These are phyloP conservation scores for Anguilla megastoma DNA, from an alignment of 2,797 vertebrate genomes.

Conservation along the genomic window DNA sequence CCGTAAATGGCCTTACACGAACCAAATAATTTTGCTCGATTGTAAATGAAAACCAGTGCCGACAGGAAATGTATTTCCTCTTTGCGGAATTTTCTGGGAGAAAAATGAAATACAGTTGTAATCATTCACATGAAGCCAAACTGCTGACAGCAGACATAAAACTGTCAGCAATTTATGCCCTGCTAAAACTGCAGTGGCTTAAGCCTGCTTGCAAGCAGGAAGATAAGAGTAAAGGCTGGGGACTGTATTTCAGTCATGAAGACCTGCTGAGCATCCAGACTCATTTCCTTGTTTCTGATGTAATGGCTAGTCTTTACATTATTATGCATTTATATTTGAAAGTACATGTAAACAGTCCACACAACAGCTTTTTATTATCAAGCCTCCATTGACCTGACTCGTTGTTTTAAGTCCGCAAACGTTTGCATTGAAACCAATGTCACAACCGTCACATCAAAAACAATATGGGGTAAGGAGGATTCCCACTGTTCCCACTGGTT, in stretches of 20 bases:
- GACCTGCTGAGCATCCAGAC: constrained; percentile 6
- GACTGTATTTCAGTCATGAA: background rate
- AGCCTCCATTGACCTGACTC: background rate
- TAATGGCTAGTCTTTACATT: background rate
- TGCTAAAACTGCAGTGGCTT: constrained; percentile 18
- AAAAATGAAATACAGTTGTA: constrained; percentile 55
- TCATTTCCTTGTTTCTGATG: background rate
- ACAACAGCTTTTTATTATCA: background rate
- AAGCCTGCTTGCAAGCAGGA: background rate
- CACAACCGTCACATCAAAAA: background rate
- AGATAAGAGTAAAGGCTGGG: background rate
- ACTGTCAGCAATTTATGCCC: constrained; percentile 57
- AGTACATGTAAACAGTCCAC: background rate
- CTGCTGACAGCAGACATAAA: constrained; percentile 64
- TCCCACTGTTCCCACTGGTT: background rate
- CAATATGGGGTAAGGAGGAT: background rate
- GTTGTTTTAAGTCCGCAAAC: background rate
- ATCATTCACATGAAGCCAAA: constrained; percentile 58
- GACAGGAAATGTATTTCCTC: constrained; percentile 26
- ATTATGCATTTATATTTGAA: background rate
- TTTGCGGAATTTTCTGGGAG: constrained; percentile 20
- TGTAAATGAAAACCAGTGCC: constrained; percentile 6
- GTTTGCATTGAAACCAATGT: background rate
- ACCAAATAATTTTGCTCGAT: constrained; percentile 5
- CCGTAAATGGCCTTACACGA: constrained; percentile 7